Base-by-base conservation (phyloP, 2,888 invertebrate species). In the Melipona beecheii region DNA sequence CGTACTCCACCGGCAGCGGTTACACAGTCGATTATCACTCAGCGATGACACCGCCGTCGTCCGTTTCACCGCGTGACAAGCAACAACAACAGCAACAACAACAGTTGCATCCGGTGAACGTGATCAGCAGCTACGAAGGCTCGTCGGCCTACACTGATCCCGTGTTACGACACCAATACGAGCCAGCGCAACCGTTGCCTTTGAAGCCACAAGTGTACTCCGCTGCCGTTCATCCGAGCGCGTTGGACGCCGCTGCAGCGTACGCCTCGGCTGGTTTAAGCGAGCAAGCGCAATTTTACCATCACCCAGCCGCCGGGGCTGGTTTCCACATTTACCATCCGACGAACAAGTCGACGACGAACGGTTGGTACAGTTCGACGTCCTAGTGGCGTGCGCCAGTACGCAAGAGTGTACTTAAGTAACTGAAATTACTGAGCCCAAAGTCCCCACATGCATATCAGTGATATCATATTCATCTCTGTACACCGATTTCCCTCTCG, bases 41-140 rank as follows among this genome's bases (percentile, higher is more conserved):
- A 62, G 98, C 98, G 70, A 99, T 99, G 98, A 99, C 99, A 6
- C 99, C 99, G 75, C 99, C 99, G 74, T 98, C 98, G n/a, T 99
- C 99, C 5, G 99, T 99, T 2, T 99, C 99, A 9, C 99, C 99
- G 0, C 96, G 98, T 84, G 99, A 99, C 92, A 98, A 97, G 90
- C 96, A 95, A 94, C 97, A 96, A 90, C 97, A 96, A 90, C 94
- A 95, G 81, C 96, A 96, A 93, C 97, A 97, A 21, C 91, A 91
- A 49, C 91, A 91, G 87, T 79, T 91, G 2, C 92, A 92, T 49
- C 87, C 91, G 96, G 97, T 89, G 93, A 96, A 87, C 93, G 96
- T 91, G 95, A 95, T 93, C 95, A 96, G 92, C 97, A 97, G 95
- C 96, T 96, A 91, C 95, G 96, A 83, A 95, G 95, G 88, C 95